Evolutionary conservation across 2,888 invertebrate species (phyloP), one percentile per base, ranked within the genome.

Genomic region (Prosopocoilus inquinatus): DNA sequence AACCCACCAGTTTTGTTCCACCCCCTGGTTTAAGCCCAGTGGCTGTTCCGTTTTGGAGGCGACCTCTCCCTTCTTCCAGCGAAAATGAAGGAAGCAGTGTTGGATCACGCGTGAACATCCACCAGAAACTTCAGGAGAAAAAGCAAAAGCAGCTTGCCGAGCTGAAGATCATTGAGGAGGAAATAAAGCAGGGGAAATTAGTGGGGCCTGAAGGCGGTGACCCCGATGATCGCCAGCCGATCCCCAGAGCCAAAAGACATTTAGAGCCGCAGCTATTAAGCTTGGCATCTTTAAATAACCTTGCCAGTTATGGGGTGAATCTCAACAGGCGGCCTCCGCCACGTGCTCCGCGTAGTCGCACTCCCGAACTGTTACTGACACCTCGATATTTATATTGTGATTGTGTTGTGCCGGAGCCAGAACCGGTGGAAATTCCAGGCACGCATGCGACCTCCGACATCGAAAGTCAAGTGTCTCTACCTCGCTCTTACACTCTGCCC

Each of bases 141-240:
- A 92, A 92, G 67, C 90, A 91, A 68, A 91, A 93, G 62, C 93
- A 94, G 69, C 78, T 93, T 28, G 90, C 91, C 0, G 92, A 93
- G 71, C 75, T 93, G 33, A 82, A 89, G 58, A 90, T 87, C 47
- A 89, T 89, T 50, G 91, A 93, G 69, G 92, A 93, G 69, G 93
- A 93, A 75, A 92, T 93, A 50, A 90, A 90, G 67, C 90, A 90
- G 64, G 65, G 65, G 0, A 92, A 92, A 72, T 77, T 89, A 0
- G 87, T 82, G 2, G 79, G 80, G 0, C 79, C 60, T 76, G 83
- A 69, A 81, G 83, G 53, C 77, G 72, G 76, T 2, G 78, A 81
- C 13, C 74, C 81, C 12, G 74, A 79, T 47, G 78, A 82, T 20
- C 70, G 81, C 7, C 88, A 89, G 66, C 88, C 89, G 0, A 88